Base-by-base conservation (phyloP, 2,888 invertebrate species). In the Athripsodes cinereus region DNA sequence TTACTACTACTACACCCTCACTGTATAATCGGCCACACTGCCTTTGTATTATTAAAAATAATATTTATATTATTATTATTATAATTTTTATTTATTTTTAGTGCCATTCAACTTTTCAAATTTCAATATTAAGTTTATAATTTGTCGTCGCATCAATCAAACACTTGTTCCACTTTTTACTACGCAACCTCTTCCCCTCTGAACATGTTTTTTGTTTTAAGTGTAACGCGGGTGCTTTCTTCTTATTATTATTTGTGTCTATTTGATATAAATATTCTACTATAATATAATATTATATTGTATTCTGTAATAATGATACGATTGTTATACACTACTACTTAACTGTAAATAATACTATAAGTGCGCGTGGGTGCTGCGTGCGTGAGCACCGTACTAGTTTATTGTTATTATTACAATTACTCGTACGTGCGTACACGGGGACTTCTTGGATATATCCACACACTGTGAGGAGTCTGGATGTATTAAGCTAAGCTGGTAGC, bases 51-150 rank as follows among this genome's bases (percentile, higher is more conserved):
- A n/a, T n/a, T n/a, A n/a, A n/a, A n/a, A n/a, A n/a, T n/a, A n/a
- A n/a, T n/a, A n/a, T n/a, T n/a, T n/a, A n/a, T n/a, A n/a, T n/a
- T n/a, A n/a, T n/a, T n/a, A n/a, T 26, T 26, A 26, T 26, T 26
- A 26, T 26, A 26, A n/a, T 26, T 26, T 26, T 26, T 40, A 63
- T 63, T 63, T 63, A 57, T 59, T 55, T 64, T 64, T 62, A 64
- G 64, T 64, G 64, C 64, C 64, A 64, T 64, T 62, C 64, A 59
- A 62, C 60, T 59, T 62, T n/a, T n/a, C 55, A 19, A 40, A 50
- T 64, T 58, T 60, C 54, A 22, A 61, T 52, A 8, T 31, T 8
- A 6, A 31, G 31, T 31, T 31, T 31, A 8, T 6, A 31, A 31
- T 31, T 31, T 31, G 6, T 31, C 31, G 6, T 31, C 31, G 11